Base-by-base conservation (phyloP, 2,113 vertebrate genomes). In the Nematolebias whitei region DNA sequence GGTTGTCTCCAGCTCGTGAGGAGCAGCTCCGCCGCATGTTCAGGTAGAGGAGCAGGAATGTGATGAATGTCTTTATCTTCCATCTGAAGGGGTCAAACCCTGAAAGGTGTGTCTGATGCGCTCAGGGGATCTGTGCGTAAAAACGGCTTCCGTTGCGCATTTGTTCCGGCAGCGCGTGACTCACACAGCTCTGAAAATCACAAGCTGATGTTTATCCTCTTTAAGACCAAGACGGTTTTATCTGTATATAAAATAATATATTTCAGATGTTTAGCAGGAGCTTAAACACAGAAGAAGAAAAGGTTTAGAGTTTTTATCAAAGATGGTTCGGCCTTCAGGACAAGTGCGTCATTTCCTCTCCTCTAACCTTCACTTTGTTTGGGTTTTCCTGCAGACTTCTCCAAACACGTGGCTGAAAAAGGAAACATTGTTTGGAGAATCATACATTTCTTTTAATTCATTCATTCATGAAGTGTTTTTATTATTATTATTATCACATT, bases 21-120 rank as follows among this genome's bases (percentile, higher is more conserved):
- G 62, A 83, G 75, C 63, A 71, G 54, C 38, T 56, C 23, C 43
- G 43, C 24, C 51, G 8, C 57, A 48, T n/a, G 39, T 43, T 15
- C 58, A 89, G 89, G 91, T 91, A 90, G 15, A 83, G 61, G 57
- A 68, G 60, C 2, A 64, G 54, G 60, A 78, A 80, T 76, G 69
- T 48, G 49, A 0, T 5, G 67, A 77, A 80, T 73, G 60, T 68
- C 19, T 13, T 77, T 32, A 40, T 78, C 74, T 54, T 26, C 69
- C 41, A 23, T 23, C 49, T 44, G 18, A 49, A 16, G 23, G n/a
- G 58, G 18, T 0, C n/a, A 44, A 63, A 5, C 39, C 55, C 44
- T n/a, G 35, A 52, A 68, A 90, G 90, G 88, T 91, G 91, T 91
- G 90, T 87, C 88, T 67, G 63, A 12, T 52, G 69, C 35, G 38